phyloP scores from a whole-genome alignment of 2,888 invertebrate species.

The Priapulus caudatus region DNA sequence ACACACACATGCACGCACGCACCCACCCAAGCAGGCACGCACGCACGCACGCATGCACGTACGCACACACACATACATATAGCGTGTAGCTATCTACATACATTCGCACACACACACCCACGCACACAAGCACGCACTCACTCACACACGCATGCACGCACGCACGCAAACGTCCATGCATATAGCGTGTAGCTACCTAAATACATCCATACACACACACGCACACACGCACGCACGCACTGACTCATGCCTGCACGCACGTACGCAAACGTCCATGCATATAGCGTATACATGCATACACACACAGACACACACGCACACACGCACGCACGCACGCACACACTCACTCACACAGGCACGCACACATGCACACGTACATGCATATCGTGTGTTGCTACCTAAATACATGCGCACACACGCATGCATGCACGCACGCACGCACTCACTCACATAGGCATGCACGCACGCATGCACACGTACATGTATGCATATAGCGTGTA shows the following conservation, averaged over 20 bases:
- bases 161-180: not conserved
- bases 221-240: slow-evolving; percentile 3
- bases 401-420: too few species aligned
- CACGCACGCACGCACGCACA: slow-evolving; percentile 3
- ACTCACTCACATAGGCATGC: too few species aligned
- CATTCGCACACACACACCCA: not conserved
- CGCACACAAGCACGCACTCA: not conserved
- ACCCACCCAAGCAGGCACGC: not conserved
- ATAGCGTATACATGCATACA: not conserved
- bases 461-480: not conserved
- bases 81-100: not conserved
- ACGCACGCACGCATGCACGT: not conserved
- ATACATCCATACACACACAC: slow-evolving; percentile 1
- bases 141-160: not conserved
- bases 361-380: not conserved
- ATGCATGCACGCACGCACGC: too few species aligned
- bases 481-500: too few species aligned
- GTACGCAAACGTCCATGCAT: not conserved
- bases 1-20: slow-evolving; percentile 3
- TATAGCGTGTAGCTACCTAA: not conserved
- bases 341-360: not conserved
- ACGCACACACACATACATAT: not conserved
- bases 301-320: slow-evolving; percentile 1
- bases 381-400: too few species aligned
- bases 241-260: not conserved